A percentile compares a stretch with the other conserved stretches of the same genome.
phyloP scores from a whole-genome alignment of 2,888 invertebrate species.

The Brenthis daphne region DNA sequence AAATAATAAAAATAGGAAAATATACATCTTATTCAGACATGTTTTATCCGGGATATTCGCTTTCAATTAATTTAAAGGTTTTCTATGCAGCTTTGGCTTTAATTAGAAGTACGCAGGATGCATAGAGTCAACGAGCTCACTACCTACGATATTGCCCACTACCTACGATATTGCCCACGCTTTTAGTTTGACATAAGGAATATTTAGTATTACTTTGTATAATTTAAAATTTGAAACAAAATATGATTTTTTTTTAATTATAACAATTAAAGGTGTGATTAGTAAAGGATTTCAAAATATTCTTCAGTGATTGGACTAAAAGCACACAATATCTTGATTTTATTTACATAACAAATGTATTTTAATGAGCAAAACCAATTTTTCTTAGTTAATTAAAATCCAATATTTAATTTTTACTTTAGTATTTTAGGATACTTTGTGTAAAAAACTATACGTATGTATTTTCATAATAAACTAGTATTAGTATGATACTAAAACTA shows the following conservation, averaged over 20 bases:
- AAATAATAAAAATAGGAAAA: neutral
- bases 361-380: too few relatives aligned
- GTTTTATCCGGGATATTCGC: neutral
- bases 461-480: neutral
- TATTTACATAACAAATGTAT: too few relatives aligned
- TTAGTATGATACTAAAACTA: neutral
- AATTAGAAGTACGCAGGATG: slow-evolving; percentile 23
- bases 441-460: neutral
- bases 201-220: slow-evolving; percentile 4
- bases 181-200: slow-evolving; percentile 17
- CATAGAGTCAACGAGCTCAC: slow-evolving; percentile 13
- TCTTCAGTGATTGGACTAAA: too few relatives aligned
- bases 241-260: too few relatives aligned
- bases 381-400: too few relatives aligned
- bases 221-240: neutral
- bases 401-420: too few relatives aligned
- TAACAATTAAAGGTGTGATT: too few relatives aligned
- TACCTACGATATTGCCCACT: slow-evolving; percentile 5
- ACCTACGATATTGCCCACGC: slow-evolving; percentile 5
- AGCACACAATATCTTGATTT: too few relatives aligned
- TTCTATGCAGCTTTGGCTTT: slow-evolving; percentile 6
- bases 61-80: slow-evolving; percentile 16
- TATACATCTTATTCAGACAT: neutral
- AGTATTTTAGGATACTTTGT: too few relatives aligned
- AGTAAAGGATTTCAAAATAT: too few relatives aligned